Evolutionary conservation across 1,140 invertebrate genomes (phyloP).

Genomic region (Drosophila ironensis): DNA sequence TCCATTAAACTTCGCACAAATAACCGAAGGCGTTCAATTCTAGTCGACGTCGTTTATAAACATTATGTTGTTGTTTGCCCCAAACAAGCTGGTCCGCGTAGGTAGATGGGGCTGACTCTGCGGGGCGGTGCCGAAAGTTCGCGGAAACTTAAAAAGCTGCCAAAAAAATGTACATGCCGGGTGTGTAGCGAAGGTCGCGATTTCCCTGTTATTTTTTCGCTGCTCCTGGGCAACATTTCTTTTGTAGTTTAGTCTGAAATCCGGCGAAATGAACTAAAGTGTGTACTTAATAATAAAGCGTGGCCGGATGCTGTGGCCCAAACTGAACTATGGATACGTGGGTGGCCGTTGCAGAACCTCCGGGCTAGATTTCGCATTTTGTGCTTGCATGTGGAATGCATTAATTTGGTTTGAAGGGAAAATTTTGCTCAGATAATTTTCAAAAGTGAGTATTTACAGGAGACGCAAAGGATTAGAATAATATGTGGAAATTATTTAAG

Average conservation of each 20-base stretch:
- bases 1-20: conserved; percentile 80
- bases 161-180: too few species aligned
- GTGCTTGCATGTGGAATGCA: conserved; percentile 26
- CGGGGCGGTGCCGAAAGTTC: conserved; percentile 34
- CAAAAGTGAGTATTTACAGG: conserved; percentile 34
- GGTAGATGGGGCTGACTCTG: too few species aligned
- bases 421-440: conserved; percentile 31
- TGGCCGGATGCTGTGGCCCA: too few species aligned
- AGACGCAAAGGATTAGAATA: too few species aligned
- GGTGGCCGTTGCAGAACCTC: conserved; percentile 6
- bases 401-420: conserved; percentile 20
- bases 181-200: too few species aligned
- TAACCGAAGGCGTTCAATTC: conserved; percentile 79
- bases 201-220: too few species aligned
- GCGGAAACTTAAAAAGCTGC: conserved; percentile 48
- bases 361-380: conserved; percentile 10
- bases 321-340: too few species aligned
- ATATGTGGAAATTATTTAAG: too few species aligned
- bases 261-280: too few species aligned
- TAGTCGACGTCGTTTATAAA: conserved; percentile 74
- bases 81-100: conserved; percentile 47
- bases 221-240: too few species aligned
- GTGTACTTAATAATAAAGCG: too few species aligned
- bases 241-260: too few species aligned
- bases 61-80: conserved; percentile 70